Evolutionary conservation across 2,113 vertebrate species (phyloP), one percentile per base, ranked within the genome.

Genomic region (Saccopteryx bilineata): DNA sequence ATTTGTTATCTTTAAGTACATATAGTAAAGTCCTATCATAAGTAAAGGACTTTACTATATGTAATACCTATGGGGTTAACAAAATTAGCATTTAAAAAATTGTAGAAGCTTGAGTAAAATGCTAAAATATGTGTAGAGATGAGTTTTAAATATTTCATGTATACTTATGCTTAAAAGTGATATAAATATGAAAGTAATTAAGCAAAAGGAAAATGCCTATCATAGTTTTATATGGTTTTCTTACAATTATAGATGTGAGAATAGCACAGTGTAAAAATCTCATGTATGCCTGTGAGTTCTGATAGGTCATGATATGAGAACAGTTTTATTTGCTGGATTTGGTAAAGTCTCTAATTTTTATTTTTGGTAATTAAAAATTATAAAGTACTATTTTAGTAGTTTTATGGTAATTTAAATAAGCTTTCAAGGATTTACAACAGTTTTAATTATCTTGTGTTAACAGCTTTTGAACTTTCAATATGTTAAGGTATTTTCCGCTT

Each of bases 361-460:
- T 26, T 96, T 93, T 91, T 89, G 19, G 9, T 94, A 68, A 75
- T 66, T 61, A 69, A 15, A 60, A 84, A 54, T 90, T 91, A 28
- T 94, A 71, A 50, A 75, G 15, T 85, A 61, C 88, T 80, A 39
- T 90, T 87, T 63, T 52, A 91, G 31, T 91, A 80, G 39, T 86
- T 91, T 78, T 48, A 60, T 87, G 58, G 12, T 87, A 83, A 89
- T 89, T 87, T 52, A 94, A 80, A 14, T 48, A 78, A 92, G 60
- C 26, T 84, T 93, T 17, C 39, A 91, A 92, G 15, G 60, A 56
- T 60, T 52, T 31, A 15, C 4, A 58, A 2, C 19, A 31, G 11
- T 86, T 92, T 78, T 60, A 65, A 31, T 93, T 71, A 50, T 68
- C 52, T 84, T 15, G 8, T 74, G 15, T 86, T 93, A 68, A 68